Percentiles rank a stretch among this genome's conserved stretches.
These are phyloP conservation scores for Rhincodon typus DNA, from an alignment of 2,797 vertebrate genomes.

Conservation along the genomic window DNA sequence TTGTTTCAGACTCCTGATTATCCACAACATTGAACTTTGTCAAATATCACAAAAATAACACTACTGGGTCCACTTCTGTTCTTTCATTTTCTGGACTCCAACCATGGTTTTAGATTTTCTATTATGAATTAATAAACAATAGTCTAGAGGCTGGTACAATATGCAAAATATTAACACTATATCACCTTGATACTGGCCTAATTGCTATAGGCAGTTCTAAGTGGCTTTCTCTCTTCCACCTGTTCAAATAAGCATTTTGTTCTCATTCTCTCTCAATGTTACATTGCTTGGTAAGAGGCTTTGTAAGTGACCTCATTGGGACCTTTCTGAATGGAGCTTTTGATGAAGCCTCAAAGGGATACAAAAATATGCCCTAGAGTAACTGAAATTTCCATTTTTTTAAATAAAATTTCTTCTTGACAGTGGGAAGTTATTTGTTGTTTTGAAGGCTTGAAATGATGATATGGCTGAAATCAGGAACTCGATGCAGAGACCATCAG, in stretches of 20 bases:
- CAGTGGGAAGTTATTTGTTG: background rate
- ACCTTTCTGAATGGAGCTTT: constrained; percentile 5
- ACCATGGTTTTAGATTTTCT: background rate
- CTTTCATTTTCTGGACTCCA: background rate
- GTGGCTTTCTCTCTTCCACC: background rate
- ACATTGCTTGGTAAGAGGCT: background rate
- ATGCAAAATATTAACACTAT: background rate
- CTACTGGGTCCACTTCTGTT: background rate
- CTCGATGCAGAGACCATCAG: background rate
- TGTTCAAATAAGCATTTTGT: background rate
- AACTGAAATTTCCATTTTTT: background rate
- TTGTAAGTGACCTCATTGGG: background rate
- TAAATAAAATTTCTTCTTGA: background rate
- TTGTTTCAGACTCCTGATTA: constrained; percentile 4
- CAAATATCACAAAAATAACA: background rate
- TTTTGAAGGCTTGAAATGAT: background rate
- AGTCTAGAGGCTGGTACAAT: background rate
- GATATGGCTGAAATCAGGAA: background rate
- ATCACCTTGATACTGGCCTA: background rate
- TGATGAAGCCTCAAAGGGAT: background rate
- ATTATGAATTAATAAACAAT: background rate
- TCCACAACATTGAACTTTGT: background rate
- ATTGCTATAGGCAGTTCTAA: background rate
- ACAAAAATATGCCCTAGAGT: background rate
- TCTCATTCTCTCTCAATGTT: background rate